Conservation (phyloP, 1,140 invertebrate genomes). For the Drosophila equinoxialis region DNA sequence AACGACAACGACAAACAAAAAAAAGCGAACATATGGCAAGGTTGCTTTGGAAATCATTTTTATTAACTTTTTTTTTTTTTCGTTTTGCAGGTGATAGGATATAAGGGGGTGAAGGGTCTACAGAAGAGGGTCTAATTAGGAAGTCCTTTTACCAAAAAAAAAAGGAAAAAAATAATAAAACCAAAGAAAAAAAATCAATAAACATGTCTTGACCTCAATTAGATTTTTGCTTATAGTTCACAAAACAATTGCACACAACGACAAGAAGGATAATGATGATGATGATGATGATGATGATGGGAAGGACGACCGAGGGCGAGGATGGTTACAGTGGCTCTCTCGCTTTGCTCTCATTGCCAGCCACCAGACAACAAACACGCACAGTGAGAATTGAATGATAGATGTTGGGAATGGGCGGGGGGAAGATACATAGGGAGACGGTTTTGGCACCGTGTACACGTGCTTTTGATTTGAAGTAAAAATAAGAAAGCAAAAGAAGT, state of each 20-base stretch:
- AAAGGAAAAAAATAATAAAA: neutral
- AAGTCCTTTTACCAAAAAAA: slow-evolving; percentile 11
- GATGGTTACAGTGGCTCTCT: neutral
- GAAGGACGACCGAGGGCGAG: neutral
- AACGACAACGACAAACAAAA: neutral
- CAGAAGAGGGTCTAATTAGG: neutral
- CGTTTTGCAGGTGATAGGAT: neutral
- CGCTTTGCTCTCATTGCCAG: neutral
- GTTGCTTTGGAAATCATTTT: slow-evolving; percentile 14
- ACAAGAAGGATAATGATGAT: slow-evolving; percentile 1
- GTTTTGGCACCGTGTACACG: slow-evolving; percentile 8
- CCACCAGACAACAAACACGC: slow-evolving; percentile 10
- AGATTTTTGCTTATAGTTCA: slow-evolving; percentile 14
- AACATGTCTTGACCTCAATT: slow-evolving; percentile 14
- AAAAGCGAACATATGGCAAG: slow-evolving; percentile 10
- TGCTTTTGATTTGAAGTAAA: slow-evolving; percentile 10
- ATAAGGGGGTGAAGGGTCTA: neutral
- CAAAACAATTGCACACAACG: slow-evolving; percentile 11
- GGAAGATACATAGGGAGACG: neutral
- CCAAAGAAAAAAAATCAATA: slow-evolving; percentile 8
- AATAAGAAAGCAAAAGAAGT: slow-evolving; percentile 13
- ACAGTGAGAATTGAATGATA: neutral
- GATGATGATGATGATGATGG: neutral
- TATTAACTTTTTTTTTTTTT: neutral
- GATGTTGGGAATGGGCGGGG: neutral